Base-by-base conservation (phyloP, 2,888 invertebrate species). In the Mycogona germanica region DNA sequence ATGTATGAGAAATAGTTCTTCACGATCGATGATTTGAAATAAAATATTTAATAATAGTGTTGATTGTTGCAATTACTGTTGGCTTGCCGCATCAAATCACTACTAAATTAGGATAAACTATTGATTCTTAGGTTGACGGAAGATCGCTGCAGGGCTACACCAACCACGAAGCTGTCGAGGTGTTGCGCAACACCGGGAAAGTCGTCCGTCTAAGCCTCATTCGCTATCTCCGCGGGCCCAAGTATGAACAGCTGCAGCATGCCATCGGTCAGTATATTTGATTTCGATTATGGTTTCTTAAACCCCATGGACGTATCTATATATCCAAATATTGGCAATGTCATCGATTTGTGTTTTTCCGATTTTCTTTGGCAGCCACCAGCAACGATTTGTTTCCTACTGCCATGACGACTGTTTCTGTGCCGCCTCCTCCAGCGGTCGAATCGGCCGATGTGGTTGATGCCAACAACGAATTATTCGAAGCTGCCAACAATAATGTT, bases 151-250 rank as follows among this genome's bases (percentile, higher is more conserved):
- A 95, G 68, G 95, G 96, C 60, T 91, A 88, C 71, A 89, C 89
- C 52, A 98, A 98, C 73, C 92, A 95, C 67, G 86, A 97, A 65
- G 96, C 97, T 1, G 97, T 98, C 0, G 93, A 97, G 70, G 87
- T 96, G 45, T 76, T 98, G 53, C 81, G 95, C 61, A 91, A 88
- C 68, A 95, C 96, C 57, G 95, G 95, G 2, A 85, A 84, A 64
- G 78, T 84, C 37, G 97, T 97, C 32, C 81, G 83, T 45, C 73
- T 98, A 14, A 85, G 91, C 62, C 72, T 96, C 60, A 92, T 93
- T 66, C 78, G 95, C 64, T 95, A 89, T 69, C 76, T 88, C 38
- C 82, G 89, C 61, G 92, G 91, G 2, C 87, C 88, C 14, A 88
- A 88, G 68, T 88, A 81, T 70, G 87, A 88, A 66, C 87, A 88